Conservation (phyloP, 1,140 invertebrate species). For the Trinorchestia longiramus region DNA sequence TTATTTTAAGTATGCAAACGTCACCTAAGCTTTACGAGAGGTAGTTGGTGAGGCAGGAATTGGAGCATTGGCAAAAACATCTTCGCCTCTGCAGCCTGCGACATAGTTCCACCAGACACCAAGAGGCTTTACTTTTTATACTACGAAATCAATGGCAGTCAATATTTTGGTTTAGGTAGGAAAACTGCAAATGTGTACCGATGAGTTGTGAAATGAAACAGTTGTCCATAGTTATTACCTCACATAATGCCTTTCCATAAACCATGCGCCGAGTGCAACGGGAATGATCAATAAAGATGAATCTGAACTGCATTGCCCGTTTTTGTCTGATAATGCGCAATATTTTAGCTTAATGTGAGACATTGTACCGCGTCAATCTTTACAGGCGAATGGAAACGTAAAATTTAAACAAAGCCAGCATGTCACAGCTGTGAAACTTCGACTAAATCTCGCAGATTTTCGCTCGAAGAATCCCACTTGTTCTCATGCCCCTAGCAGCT, state of each 20-base stretch:
- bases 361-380: background rate
- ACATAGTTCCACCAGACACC: background rate
- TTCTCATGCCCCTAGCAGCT: background rate
- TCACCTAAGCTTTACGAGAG: background rate
- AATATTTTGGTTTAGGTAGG: background rate
- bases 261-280: background rate
- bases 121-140: background rate
- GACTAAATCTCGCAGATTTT: background rate
- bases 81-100: too few relatives aligned
- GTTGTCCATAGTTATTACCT: background rate
- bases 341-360: background rate
- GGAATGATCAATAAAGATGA: background rate
- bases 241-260: background rate
- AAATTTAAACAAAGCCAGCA: background rate
- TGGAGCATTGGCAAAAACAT: background rate
- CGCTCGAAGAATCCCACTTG: background rate
- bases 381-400: background rate
- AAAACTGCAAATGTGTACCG: background rate
- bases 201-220: background rate
- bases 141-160: background rate
- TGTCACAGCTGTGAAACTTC: background rate
- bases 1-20: background rate
- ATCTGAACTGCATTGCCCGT: background rate
- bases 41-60: background rate
- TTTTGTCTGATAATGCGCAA: background rate